Percentiles rank a stretch among this genome's conserved stretches.
phyloP scores from a whole-genome alignment of 2,888 invertebrate genomes.

The Ormyrus thymus region DNA sequence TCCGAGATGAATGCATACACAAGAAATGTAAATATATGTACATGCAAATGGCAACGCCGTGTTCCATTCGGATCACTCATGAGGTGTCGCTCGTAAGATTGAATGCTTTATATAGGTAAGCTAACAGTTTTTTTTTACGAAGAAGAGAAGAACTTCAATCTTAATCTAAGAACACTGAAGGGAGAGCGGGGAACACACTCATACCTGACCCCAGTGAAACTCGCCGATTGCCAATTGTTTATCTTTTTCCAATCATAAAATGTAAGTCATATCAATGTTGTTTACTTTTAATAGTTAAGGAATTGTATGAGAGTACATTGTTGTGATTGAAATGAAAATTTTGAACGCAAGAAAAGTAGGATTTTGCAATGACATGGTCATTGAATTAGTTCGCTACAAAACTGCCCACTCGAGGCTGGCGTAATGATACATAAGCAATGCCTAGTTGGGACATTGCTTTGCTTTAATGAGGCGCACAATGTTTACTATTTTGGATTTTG shows the following conservation, averaged over 20 bases:
- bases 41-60: conserved; percentile 70
- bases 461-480: conserved; percentile 32
- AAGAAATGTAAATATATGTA: conserved; percentile 32
- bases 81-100: conserved; percentile 68
- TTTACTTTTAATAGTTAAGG: background rate
- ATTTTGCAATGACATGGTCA: conserved; percentile 70
- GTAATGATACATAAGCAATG: conserved; percentile 49
- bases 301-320: conserved; percentile 5
- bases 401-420: conserved; percentile 72
- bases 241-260: conserved; percentile 20
- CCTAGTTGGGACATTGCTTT: background rate
- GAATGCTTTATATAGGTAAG: conserved; percentile 60
- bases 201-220: conserved; percentile 75
- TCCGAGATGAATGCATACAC: conserved; percentile 30
- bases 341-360: conserved; percentile 16
- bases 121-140: conserved; percentile 51
- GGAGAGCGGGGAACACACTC: conserved; percentile 72
- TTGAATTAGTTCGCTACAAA: conserved; percentile 69
- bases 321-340: conserved; percentile 30
- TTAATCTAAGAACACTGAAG: conserved; percentile 69
- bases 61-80: conserved; percentile 69
- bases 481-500: conserved; percentile 56
- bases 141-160: conserved; percentile 57
- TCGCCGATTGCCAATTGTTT: conserved; percentile 70
- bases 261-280: conserved; percentile 34